These are phyloP conservation scores for Physocephala rufipes DNA, from an alignment of 2,888 invertebrate species.

Conservation along the genomic window DNA sequence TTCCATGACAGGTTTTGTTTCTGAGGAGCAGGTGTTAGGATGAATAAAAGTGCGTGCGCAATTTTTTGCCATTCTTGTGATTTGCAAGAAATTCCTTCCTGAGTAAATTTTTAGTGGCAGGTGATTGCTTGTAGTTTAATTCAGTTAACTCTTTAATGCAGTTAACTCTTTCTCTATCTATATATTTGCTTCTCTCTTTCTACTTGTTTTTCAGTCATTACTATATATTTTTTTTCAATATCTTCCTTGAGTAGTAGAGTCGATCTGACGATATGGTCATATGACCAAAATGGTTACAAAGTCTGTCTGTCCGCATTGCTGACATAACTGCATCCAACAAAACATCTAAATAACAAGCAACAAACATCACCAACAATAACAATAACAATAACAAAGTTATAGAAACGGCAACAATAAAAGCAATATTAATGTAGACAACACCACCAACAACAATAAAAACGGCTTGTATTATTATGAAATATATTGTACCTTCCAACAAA, in stretches of 20 bases:
- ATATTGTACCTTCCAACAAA: conserved; percentile 22
- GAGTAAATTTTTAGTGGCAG: neutral
- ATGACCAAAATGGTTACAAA: neutral
- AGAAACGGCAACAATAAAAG: neutral
- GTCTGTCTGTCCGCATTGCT: conserved; percentile 10
- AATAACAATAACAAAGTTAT: neutral
- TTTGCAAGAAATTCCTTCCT: neutral
- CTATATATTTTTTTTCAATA: too few relatives aligned
- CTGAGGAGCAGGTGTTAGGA: too few relatives aligned
- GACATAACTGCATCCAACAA: neutral
- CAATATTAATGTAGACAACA: neutral
- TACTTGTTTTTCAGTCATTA: too few relatives aligned
- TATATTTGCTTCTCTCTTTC: too few relatives aligned
- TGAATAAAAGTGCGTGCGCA: too few relatives aligned
- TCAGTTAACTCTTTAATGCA: too few relatives aligned
- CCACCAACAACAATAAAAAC: neutral
- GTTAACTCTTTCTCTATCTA: too few relatives aligned
- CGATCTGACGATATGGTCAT: neutral
- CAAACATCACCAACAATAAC: neutral
- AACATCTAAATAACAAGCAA: neutral
- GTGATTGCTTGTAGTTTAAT: neutral
- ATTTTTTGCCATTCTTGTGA: too few relatives aligned
- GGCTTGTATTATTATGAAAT: conserved; percentile 28
- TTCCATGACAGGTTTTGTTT: too few relatives aligned
- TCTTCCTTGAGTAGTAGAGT: too few relatives aligned